These are phyloP conservation scores for Dolomedes plantarius DNA, from an alignment of 2,888 invertebrate species.

Conservation along the genomic window DNA sequence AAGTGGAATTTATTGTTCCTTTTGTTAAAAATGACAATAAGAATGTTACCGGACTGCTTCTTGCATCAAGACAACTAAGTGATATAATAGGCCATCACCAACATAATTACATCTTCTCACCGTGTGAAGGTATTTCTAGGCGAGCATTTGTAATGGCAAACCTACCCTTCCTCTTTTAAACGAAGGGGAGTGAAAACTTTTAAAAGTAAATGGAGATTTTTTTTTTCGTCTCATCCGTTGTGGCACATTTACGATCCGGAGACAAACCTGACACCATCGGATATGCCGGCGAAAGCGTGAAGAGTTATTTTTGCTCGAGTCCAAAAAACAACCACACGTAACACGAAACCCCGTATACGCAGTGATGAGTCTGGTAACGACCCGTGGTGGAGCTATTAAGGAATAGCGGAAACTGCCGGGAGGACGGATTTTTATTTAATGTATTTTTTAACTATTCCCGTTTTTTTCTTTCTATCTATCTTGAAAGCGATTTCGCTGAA, in stretches of 20 bases:
- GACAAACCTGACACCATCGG: slow-evolving; percentile 59
- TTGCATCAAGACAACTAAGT: too few species aligned
- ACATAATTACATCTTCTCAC: too few species aligned
- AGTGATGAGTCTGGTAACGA: slow-evolving; percentile 59
- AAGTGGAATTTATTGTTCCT: too few species aligned
- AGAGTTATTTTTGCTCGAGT: slow-evolving; percentile 55
- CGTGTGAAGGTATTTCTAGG: too few species aligned
- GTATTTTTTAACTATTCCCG: not conserved
- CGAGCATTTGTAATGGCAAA: not conserved
- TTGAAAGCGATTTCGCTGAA: slow-evolving; percentile 30
- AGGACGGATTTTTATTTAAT: not conserved
- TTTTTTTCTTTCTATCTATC: not conserved
- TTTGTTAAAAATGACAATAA: too few species aligned
- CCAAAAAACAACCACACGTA: slow-evolving; percentile 27
- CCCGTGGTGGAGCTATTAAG: slow-evolving; percentile 68
- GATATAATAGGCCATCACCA: too few species aligned
- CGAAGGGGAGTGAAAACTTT: not conserved
- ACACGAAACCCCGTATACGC: slow-evolving; percentile 34
- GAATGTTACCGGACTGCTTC: too few species aligned
- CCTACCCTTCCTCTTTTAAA: not conserved
- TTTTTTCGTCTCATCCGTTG: slow-evolving; percentile 51
- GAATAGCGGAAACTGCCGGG: not conserved
- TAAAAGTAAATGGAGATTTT: slow-evolving; percentile 2
- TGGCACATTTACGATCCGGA: slow-evolving; percentile 66
- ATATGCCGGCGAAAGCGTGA: slow-evolving; percentile 54